A percentile compares a stretch with the other conserved stretches of the same genome.
phyloP scores from a whole-genome alignment of 2,113 vertebrate species.

The Cyanoramphus novaezelandiae region DNA sequence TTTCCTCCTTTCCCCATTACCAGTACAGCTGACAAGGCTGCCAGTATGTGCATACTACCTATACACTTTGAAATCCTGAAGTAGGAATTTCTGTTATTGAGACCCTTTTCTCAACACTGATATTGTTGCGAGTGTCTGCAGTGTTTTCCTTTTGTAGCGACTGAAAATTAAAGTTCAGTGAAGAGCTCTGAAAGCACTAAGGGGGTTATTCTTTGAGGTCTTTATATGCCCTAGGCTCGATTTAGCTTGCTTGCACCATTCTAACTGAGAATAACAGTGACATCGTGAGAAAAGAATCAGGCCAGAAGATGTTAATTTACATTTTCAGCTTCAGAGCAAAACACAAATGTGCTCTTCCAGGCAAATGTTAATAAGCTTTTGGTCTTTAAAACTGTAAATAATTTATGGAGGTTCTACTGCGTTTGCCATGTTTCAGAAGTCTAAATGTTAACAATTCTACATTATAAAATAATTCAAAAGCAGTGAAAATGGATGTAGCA shows the following conservation, averaged over 20 bases:
- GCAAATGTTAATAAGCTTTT: constrained; percentile 44
- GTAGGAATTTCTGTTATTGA: neutral
- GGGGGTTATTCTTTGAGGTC: neutral
- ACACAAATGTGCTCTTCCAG: constrained; percentile 1
- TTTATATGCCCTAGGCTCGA: neutral
- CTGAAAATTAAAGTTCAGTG: neutral
- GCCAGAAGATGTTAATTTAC: neutral
- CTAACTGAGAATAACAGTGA: neutral
- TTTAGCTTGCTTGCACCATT: neutral
- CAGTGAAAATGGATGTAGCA: neutral
- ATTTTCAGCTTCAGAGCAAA: constrained; percentile 1
- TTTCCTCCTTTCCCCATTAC: neutral
- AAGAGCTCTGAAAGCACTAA: neutral
- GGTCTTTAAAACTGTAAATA: constrained; percentile 53
- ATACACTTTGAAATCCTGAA: neutral
- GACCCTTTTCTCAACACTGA: neutral
- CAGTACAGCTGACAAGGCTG: neutral
- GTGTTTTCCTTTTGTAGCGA: neutral
- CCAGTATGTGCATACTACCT: accelerated
- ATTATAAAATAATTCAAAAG: neutral
- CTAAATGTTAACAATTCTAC: neutral
- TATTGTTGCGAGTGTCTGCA: neutral
- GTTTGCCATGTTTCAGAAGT: constrained; percentile 18
- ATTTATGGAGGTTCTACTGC: constrained; percentile 5
- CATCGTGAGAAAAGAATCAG: neutral